Base-by-base conservation (phyloP, 2,113 vertebrate genomes). In the Ceyx melanurus region DNA sequence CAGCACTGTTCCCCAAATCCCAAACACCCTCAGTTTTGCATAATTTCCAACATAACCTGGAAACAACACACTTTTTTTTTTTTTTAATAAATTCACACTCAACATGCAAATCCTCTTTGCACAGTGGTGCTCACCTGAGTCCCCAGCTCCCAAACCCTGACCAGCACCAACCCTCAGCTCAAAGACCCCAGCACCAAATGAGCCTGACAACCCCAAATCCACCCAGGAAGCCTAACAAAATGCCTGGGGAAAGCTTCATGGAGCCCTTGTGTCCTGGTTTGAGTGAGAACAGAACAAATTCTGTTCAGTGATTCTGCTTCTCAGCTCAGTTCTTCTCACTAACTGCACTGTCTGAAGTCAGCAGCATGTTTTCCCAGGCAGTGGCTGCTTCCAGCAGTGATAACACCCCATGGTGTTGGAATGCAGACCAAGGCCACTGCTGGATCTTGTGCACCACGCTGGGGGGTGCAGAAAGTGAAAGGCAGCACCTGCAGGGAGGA, bases 211-310 rank as follows among this genome's bases (percentile, higher is more conserved):
- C 46, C 29, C 33, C 28, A 37, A 91, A 35, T 7, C 46, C 82
- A 62, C 17, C 6, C 1, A 2, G 50, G 43, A 65, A 74, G 29
- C 31, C 5, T 15, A 33, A 54, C n/a, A 15, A 21, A 79, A 48
- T 2, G 0, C 16, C 42, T 1, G 15, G 26, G 50, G 15, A 48
- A 90, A 45, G 31, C 48, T 48, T 15, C 8, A 0, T 0, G 2
- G 29, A 50, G 22, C 48, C 60, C 50, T 60, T 37, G 37, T 37
- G 37, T 10, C 37, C 37, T 37, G 37, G 10, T 37, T 37, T 37
- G 37, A 37, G 37, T 37, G 37, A 37, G 37, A 37, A 37, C 37
- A 37, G 37, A 37, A 37, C 37, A 37, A 37, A 37, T 37, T 37
- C 37, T 37, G 37, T 37, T 37, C 37, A 37, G 37, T 37, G 37